phyloP scores from a whole-genome alignment of 2,797 vertebrate species.

The Tarsius wallacei region DNA sequence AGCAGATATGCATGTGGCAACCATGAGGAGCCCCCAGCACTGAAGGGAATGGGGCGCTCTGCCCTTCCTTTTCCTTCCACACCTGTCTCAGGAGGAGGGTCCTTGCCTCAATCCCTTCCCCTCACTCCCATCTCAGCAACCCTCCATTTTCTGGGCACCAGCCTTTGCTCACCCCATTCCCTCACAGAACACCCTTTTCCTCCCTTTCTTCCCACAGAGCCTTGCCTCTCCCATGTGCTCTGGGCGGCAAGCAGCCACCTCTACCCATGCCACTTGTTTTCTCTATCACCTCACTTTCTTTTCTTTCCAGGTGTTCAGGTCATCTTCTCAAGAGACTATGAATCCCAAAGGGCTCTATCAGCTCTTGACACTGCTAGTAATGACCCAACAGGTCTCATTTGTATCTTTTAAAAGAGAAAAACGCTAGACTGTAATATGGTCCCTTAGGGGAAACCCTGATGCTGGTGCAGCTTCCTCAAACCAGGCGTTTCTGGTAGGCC shows the following conservation, averaged over 20 bases:
- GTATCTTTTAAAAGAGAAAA: not conserved
- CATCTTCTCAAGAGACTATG: not conserved
- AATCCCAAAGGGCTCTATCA: not conserved
- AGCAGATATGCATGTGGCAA: rapidly evolving
- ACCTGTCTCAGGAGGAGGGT: not conserved
- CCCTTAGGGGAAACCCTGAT: not conserved
- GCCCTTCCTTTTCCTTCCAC: too few relatives aligned
- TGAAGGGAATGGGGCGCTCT: too few relatives aligned
- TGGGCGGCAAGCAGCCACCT: not conserved
- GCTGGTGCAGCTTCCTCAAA: not conserved
- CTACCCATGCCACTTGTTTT: not conserved
- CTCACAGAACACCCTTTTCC: not conserved
- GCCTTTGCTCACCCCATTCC: not conserved
- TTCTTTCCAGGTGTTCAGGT: not conserved
- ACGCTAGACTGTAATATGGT: not conserved
- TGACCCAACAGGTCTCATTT: not conserved
- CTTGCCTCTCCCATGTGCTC: not conserved
- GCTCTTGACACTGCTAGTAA: not conserved
- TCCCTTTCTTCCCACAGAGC: not conserved
- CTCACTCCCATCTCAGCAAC: not conserved
- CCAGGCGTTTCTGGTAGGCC: not conserved
- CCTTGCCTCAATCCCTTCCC: not conserved
- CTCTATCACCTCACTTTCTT: not conserved
- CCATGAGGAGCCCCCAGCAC: not conserved
- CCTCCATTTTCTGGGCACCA: not conserved